Evolutionary conservation across 2,113 vertebrate species (phyloP).

Genomic region (Pitta sordida): DNA sequence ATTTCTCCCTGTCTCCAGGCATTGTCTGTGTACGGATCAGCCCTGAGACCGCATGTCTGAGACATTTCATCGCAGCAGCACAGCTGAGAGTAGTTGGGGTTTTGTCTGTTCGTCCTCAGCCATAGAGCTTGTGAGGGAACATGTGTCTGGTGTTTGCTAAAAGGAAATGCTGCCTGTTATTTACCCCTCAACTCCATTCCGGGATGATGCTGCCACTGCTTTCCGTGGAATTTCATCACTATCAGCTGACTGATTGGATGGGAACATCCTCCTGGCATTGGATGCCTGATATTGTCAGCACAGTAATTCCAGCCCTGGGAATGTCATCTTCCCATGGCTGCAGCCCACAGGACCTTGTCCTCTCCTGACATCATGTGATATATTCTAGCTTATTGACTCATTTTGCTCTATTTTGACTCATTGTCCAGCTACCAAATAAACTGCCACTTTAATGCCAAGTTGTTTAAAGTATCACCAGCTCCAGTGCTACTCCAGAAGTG

Average conservation of each 20-base stretch:
- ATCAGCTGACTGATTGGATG: background rate
- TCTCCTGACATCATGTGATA: background rate
- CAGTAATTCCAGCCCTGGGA: background rate
- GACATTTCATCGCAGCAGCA: slow-evolving; percentile 51
- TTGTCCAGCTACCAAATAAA: background rate
- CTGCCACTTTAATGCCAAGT: background rate
- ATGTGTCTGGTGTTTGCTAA: slow-evolving; percentile 8
- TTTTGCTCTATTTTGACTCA: background rate
- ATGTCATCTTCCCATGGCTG: fast-evolving
- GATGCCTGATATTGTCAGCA: background rate
- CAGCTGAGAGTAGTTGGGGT: slow-evolving; percentile 65
- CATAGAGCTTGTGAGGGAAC: background rate
- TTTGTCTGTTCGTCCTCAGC: background rate
- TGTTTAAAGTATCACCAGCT: background rate
- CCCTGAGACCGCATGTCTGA: slow-evolving; percentile 41
- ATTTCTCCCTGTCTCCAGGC: slow-evolving; percentile 35
- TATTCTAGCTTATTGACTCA: background rate
- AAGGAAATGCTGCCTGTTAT: background rate
- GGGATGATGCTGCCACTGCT: background rate
- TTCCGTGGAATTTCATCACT: background rate
- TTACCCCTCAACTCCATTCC: background rate
- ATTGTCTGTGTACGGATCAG: background rate
- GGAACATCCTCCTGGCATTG: fast-evolving
- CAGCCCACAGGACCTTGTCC: background rate
- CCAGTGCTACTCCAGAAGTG: background rate